These are phyloP conservation scores for Pachliopta kotzebuea DNA, from an alignment of 2,888 invertebrate species.

Conservation along the genomic window DNA sequence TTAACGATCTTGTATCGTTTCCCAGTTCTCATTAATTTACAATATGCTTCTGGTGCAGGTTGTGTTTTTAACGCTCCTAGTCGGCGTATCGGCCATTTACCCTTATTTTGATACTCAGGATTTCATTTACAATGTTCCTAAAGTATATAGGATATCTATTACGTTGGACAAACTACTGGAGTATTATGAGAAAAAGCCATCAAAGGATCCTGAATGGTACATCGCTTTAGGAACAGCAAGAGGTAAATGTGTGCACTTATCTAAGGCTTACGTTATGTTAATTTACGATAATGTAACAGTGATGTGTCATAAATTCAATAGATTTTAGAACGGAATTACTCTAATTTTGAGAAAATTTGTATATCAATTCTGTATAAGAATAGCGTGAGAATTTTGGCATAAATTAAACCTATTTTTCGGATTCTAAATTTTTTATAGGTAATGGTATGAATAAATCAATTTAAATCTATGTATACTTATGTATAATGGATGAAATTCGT, in stretches of 20 bases:
- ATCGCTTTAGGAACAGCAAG: constrained; percentile 65
- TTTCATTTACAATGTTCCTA: constrained; percentile 74
- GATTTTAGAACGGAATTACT: no score
- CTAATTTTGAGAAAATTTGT: no score
- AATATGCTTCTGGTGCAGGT: constrained; percentile 60
- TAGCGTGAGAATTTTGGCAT: no score
- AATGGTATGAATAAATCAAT: no score
- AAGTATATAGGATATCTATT: constrained; percentile 68
- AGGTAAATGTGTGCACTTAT: constrained; percentile 45
- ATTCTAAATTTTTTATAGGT: no score
- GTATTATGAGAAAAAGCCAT: constrained; percentile 70
- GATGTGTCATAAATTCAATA: no score
- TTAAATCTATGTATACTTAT: no score
- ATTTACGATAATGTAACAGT: no score
- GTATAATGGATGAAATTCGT: no score
- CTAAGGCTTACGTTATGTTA: no score
- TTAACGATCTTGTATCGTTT: constrained; percentile 44
- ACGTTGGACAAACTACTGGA: constrained; percentile 66
- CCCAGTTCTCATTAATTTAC: constrained; percentile 45
- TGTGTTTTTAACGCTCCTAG: constrained; percentile 45
- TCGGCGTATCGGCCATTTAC: constrained; percentile 52
- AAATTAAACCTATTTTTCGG: no score
- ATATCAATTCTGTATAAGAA: no score
- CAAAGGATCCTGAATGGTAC: constrained; percentile 73
- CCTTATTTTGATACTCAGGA: constrained; percentile 76